A percentile compares a stretch with the other conserved stretches of the same genome.
phyloP scores from a whole-genome alignment of 1,140 invertebrate genomes.

The Meteorus sp. region DNA sequence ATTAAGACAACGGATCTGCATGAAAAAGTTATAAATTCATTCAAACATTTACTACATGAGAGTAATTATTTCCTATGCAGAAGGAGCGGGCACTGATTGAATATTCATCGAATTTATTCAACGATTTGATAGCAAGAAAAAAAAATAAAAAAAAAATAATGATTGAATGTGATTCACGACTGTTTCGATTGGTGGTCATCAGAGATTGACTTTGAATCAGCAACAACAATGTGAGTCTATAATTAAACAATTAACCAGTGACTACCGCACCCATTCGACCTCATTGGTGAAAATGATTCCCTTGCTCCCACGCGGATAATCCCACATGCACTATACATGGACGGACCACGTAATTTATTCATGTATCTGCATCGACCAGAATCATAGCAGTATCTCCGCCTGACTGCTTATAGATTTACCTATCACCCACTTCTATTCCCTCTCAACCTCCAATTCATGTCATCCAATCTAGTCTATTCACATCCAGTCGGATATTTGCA shows the following conservation, averaged over 20 bases:
- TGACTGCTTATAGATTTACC: background rate
- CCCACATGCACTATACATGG: slow-evolving; percentile 2
- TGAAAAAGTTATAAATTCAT: too few relatives aligned
- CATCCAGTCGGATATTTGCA: too few relatives aligned
- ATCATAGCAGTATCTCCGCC: background rate
- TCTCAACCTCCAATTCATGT: background rate
- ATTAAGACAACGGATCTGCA: too few relatives aligned
- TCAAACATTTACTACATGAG: too few relatives aligned
- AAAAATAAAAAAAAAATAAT: too few relatives aligned
- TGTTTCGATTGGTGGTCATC: background rate
- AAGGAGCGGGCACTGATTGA: too few relatives aligned
- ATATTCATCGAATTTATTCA: too few relatives aligned
- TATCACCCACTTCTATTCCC: background rate
- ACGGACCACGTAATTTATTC: slow-evolving; percentile 21
- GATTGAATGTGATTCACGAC: too few relatives aligned
- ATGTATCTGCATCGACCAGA: slow-evolving; percentile 9
- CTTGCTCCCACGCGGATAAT: slow-evolving; percentile 14
- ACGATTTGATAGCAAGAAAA: too few relatives aligned
- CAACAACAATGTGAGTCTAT: background rate
- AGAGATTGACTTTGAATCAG: slow-evolving; percentile 4
- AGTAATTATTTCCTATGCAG: too few relatives aligned
- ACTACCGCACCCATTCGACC: background rate
- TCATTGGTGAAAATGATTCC: background rate
- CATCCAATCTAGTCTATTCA: too few relatives aligned
- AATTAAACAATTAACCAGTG: slow-evolving; percentile 2